These are phyloP conservation scores for Himalopsyche tibetana DNA, from an alignment of 2,888 invertebrate species.

Conservation along the genomic window DNA sequence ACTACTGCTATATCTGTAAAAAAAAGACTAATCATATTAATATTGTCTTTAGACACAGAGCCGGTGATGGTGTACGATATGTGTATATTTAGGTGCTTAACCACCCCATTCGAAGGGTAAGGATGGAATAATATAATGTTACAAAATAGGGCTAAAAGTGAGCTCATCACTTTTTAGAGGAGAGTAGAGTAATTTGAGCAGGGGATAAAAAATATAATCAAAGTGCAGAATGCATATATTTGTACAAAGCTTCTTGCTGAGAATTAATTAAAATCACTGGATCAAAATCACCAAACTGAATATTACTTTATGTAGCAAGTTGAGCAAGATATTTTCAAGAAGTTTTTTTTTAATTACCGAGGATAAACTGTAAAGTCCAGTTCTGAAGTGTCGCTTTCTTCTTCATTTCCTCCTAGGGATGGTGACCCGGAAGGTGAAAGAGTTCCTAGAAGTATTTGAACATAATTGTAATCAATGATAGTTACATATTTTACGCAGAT, in stretches of 20 bases:
- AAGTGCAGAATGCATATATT: no score
- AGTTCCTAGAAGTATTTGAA: conserved; percentile 70
- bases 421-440: conserved; percentile 77
- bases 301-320: not conserved
- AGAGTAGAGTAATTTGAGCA: no score
- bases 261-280: no score
- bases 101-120: no score
- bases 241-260: no score
- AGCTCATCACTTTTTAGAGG: no score
- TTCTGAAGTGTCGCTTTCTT: conserved; percentile 79
- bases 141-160: no score
- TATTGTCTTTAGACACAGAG: no score
- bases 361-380: conserved; percentile 75
- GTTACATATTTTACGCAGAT: not conserved
- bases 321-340: not conserved
- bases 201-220: no score
- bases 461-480: not conserved
- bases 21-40: not conserved
- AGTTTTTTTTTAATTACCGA: conserved; percentile 69
- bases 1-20: conserved; percentile 72
- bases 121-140: no score
- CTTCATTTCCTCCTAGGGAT: conserved; percentile 75
- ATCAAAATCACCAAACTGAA: not conserved
- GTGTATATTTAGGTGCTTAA: no score
- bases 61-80: not conserved